phyloP scores from a whole-genome alignment of 2,888 invertebrate genomes.

The Linnaemya tessellans region DNA sequence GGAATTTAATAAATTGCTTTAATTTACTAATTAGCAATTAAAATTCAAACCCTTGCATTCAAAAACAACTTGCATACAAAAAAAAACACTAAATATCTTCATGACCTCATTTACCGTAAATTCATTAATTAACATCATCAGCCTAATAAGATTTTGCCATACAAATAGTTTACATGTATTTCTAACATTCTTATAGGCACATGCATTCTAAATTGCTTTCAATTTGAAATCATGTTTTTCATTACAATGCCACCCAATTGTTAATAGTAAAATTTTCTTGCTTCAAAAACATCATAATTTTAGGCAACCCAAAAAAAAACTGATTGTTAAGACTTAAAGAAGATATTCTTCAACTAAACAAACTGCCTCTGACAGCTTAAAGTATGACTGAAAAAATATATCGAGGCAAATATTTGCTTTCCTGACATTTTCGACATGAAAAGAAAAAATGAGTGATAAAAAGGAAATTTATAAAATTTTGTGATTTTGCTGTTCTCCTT shows the following conservation, averaged over 20 bases:
- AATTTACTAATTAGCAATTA: neutral
- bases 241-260: neutral
- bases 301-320: neutral
- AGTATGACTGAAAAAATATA: neutral
- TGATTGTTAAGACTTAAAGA: neutral
- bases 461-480: slow-evolving; percentile 4
- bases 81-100: neutral
- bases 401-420: slow-evolving; percentile 10
- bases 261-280: too few species aligned
- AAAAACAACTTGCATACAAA: neutral
- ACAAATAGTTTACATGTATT: neutral
- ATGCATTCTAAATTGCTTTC: neutral
- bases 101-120: neutral
- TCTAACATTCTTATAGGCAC: neutral
- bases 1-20: neutral
- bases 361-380: slow-evolving; percentile 19
- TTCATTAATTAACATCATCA: slow-evolving; percentile 32
- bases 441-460: neutral
- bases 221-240: neutral
- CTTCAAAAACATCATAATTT: too few species aligned
- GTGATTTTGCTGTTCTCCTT: neutral
- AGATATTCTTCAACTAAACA: slow-evolving; percentile 9
- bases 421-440: slow-evolving; percentile 1
- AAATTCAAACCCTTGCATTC: neutral
- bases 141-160: slow-evolving; percentile 28